Evolutionary conservation across 2,888 invertebrate genomes (phyloP).

Genomic region (Stegophylla sp.): DNA sequence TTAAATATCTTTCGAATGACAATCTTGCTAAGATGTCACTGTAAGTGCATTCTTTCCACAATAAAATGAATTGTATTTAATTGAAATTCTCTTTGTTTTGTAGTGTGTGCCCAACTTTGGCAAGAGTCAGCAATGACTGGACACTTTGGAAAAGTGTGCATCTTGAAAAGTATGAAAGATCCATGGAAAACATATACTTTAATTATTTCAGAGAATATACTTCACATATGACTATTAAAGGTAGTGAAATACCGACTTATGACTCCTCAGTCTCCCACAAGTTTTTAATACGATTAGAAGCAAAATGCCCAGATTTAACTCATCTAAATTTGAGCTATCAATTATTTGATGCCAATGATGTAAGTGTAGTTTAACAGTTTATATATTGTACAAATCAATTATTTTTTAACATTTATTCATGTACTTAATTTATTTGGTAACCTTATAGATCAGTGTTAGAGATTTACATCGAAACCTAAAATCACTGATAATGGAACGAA

Average conservation of each 20-base stretch:
- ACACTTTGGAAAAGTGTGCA: slow-evolving; percentile 42
- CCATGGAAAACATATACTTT: slow-evolving; percentile 45
- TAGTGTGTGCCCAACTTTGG: slow-evolving; percentile 21
- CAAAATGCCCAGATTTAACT: slow-evolving; percentile 27
- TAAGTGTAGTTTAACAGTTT: background rate
- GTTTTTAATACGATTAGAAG: slow-evolving; percentile 44
- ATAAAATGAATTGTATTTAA: background rate
- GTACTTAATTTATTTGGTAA: background rate
- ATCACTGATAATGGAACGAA: slow-evolving; percentile 28
- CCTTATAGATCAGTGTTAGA: slow-evolving; percentile 28
- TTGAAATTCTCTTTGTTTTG: background rate
- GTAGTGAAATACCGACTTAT: slow-evolving; percentile 7
- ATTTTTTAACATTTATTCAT: background rate
- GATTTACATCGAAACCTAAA: slow-evolving; percentile 39
- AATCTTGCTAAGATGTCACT: slow-evolving; percentile 35
- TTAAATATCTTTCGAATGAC: slow-evolving; percentile 29
- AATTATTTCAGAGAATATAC: slow-evolving; percentile 24
- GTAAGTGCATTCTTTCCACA: background rate
- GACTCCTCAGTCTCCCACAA: slow-evolving; percentile 34
- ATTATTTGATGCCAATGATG: slow-evolving; percentile 36
- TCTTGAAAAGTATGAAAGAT: slow-evolving; percentile 13
- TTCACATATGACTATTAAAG: background rate
- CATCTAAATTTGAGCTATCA: slow-evolving; percentile 22
- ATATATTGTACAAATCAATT: background rate
- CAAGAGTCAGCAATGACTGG: slow-evolving; percentile 45